A percentile compares a stretch with the other conserved stretches of the same genome.
These are phyloP conservation scores for Cyanoderma ruficeps DNA, from an alignment of 2,113 vertebrate genomes.

Conservation along the genomic window DNA sequence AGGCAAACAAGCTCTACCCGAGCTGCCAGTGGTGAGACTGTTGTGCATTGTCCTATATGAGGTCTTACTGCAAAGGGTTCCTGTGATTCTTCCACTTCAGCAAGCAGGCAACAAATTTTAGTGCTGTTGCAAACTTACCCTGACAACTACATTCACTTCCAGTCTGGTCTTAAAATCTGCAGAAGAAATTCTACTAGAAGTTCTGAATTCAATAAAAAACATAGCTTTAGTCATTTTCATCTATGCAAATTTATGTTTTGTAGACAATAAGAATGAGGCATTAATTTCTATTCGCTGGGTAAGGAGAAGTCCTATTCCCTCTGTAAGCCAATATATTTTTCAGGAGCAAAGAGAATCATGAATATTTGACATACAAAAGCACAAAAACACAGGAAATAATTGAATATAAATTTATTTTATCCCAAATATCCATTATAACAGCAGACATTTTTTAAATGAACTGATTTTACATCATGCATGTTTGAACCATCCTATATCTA, in stretches of 20 bases:
- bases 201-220: not conserved
- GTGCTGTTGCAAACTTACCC: not conserved
- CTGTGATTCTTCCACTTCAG: not conserved
- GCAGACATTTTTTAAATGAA: not conserved
- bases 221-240: not conserved
- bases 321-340: not conserved
- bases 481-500: not conserved
- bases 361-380: not conserved
- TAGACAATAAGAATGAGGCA: not conserved
- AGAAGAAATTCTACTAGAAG: not conserved
- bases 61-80: not conserved
- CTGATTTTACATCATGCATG: not conserved
- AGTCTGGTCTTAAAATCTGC: not conserved
- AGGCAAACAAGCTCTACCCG: fast-evolving
- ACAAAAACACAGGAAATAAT: not conserved
- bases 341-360: not conserved
- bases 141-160: not conserved
- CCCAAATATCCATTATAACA: not conserved
- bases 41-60: not conserved
- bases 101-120: not conserved
- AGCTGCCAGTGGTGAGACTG: not conserved
- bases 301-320: not conserved
- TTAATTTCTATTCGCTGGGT: not conserved
- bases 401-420: not conserved
- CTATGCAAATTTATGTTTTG: not conserved